Evolutionary conservation across 2,888 invertebrate genomes (phyloP), one percentile per base, ranked within the genome.

Genomic region (Palloptera scutellata): DNA sequence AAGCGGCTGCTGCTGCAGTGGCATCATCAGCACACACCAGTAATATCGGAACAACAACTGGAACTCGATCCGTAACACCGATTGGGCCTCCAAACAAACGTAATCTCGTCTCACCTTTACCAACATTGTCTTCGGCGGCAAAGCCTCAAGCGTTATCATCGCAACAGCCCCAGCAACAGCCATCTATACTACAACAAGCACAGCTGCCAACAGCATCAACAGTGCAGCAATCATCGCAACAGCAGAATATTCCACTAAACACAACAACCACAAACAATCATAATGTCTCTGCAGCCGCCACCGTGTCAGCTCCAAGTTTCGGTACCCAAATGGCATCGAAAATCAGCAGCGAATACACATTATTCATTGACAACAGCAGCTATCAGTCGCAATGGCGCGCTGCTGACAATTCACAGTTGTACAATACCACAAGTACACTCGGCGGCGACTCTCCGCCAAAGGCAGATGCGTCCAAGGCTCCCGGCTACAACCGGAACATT

Each of bases 391-490:
- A 86, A 78, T 86, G 86, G 84, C 30, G 30, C 30, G 86, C 87
- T 80, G 87, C 78, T 30, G 76, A 87, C 79, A 86, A 75, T 52
- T 73, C 74, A n/a, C 70, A 87, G 79, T 77, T 77, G 66, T 86
- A 87, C 80, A 84, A 83, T 78, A 85, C 85, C 1, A 86, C 87
- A 51, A 80, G 86, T 62, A 84, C 84, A 19, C 62, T 79, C 58
- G 81, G 77, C 1, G 78, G 76, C 61, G 83, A 88, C 72, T 78
- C 82, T 17, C 69, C 84, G 58, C 86, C 85, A 45, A 86, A 91
- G 86, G 94, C 91, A 70, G 95, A 96, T 86, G 93, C 92, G 5
- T 91, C 94, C 57, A 96, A 96, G 85, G 96, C 96, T 68, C 96
- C 96, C 0, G 96, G 96, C 0, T 96, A 96, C 84, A 84, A 84